These are phyloP conservation scores for Tipula lateralis DNA, from an alignment of 2,888 invertebrate species.

Conservation along the genomic window DNA sequence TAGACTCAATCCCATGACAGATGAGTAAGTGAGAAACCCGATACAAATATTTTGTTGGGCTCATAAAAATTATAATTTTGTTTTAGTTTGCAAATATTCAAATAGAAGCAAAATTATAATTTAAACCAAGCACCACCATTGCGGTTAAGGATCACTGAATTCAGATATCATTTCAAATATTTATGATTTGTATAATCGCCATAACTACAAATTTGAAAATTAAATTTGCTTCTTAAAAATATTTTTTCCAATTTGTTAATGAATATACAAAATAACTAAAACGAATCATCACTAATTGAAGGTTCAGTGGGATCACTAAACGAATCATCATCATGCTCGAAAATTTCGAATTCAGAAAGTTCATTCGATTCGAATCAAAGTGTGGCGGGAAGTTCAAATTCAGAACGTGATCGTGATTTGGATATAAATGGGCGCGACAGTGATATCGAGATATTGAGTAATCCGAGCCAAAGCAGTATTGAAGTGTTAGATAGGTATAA, in stretches of 20 bases:
- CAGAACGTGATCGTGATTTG: slow-evolving; percentile 43
- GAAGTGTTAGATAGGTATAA: slow-evolving; percentile 53
- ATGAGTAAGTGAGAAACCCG: not conserved
- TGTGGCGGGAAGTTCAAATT: slow-evolving; percentile 47
- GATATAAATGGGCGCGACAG: slow-evolving; percentile 54
- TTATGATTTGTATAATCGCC: no score
- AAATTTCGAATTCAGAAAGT: slow-evolving; percentile 46
- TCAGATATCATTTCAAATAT: no score
- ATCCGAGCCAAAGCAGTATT: slow-evolving; percentile 67
- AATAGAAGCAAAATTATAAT: no score
- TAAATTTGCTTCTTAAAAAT: not conserved
- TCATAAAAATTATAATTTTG: no score
- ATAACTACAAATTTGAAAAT: not conserved
- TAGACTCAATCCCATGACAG: not conserved
- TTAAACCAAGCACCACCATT: no score
- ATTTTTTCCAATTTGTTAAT: not conserved
- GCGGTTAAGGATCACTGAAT: no score
- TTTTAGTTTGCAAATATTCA: no score
- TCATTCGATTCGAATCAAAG: slow-evolving; percentile 50
- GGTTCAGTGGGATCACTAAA: slow-evolving; percentile 50
- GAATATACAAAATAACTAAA: not conserved
- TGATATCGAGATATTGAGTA: slow-evolving; percentile 65
- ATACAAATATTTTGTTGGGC: no score
- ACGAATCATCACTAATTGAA: slow-evolving; percentile 35
- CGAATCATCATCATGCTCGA: slow-evolving; percentile 48